A percentile compares a stretch with the other conserved stretches of the same genome.
phyloP scores from a whole-genome alignment of 2,113 vertebrate species.

The Furnarius figulus region DNA sequence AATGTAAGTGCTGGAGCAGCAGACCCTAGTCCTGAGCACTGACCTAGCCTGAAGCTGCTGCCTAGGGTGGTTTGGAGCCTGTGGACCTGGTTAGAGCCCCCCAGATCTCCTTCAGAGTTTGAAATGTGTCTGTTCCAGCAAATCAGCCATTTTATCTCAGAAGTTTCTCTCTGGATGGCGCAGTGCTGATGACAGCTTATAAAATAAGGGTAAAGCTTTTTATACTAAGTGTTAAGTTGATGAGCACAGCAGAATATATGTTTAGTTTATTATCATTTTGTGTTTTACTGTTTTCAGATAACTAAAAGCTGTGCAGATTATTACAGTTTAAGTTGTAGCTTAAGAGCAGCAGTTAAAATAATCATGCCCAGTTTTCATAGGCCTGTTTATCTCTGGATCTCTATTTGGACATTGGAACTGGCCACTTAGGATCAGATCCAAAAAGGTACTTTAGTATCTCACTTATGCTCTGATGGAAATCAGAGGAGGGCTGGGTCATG shows the following conservation, averaged over 20 bases:
- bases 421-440: conserved; percentile 58
- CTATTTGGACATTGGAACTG: conserved; percentile 12
- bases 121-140: neutral
- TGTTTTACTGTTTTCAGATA: neutral
- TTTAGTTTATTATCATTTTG: neutral
- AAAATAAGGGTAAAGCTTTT: neutral
- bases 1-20: neutral
- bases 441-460: conserved; percentile 47
- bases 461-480: conserved; percentile 7
- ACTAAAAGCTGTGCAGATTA: neutral
- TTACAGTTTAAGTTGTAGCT: neutral
- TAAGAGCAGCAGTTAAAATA: conserved; percentile 37
- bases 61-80: neutral
- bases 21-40: neutral
- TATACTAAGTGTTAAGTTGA: neutral
- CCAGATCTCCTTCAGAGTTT: neutral
- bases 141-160: neutral
- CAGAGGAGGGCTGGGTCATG: neutral
- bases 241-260: neutral
- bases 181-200: neutral
- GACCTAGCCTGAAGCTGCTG: neutral
- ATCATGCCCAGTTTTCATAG: conserved; percentile 9
- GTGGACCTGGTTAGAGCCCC: neutral
- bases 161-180: neutral
- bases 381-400: conserved; percentile 32